Evolutionary conservation across 2,888 invertebrate species (phyloP).

Genomic region (Geophilus truncorum): DNA sequence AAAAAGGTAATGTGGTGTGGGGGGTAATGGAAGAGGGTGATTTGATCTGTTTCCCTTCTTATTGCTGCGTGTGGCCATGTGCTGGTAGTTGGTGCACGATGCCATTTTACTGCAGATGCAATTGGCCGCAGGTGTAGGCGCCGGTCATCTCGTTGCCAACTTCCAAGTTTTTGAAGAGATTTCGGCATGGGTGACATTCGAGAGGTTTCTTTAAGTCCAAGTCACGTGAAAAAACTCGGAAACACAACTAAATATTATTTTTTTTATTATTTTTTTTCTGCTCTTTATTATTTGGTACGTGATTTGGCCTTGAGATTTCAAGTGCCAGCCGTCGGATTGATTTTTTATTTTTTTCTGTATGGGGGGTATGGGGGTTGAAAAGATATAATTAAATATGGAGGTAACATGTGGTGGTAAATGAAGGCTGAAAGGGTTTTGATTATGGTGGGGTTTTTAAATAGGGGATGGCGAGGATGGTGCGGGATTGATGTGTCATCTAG

Average conservation of each 20-base stretch:
- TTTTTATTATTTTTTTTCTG: no score
- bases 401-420: not conserved
- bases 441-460: not conserved
- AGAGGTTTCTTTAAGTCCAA: no score
- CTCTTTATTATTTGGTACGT: no score
- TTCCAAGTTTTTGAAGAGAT: not conserved
- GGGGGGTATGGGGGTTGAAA: not conserved
- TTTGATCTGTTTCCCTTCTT: constrained; percentile 8
- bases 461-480: no score
- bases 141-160: constrained; percentile 21
- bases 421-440: not conserved
- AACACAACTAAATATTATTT: no score
- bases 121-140: constrained; percentile 21
- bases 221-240: no score
- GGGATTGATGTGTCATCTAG: not conserved
- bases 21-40: not conserved
- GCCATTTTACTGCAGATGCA: constrained; percentile 27
- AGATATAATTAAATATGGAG: not conserved
- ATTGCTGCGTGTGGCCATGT: constrained; percentile 12
- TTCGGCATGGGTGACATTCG: no score
- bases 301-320: no score
- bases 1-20: not conserved
- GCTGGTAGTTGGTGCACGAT: constrained; percentile 24
- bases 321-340: no score
- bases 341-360: not conserved